Conservation (phyloP, 1,140 invertebrate species). For the Ephestia elutella region DNA sequence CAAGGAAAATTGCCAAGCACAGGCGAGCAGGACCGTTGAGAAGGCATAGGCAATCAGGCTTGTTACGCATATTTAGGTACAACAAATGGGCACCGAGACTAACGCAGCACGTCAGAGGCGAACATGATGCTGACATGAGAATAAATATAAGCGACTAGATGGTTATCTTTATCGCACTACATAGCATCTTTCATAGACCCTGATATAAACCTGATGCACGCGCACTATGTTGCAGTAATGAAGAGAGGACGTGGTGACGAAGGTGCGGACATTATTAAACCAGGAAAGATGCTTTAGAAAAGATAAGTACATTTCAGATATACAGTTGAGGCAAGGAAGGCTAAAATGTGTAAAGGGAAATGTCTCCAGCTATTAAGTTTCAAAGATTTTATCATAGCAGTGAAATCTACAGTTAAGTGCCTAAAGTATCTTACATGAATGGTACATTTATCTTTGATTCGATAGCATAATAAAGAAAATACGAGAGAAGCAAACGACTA, state of each 20-base stretch:
- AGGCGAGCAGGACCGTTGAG: conserved; percentile 6
- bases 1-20: background rate
- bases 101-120: conserved; percentile 25
- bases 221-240: background rate
- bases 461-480: no score
- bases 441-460: no score
- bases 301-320: background rate
- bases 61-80: conserved; percentile 19
- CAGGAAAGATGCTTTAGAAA: background rate
- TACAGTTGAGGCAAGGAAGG: background rate
- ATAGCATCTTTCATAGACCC: background rate
- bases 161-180: conserved; percentile 2
- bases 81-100: conserved; percentile 30
- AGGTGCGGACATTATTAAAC: conserved; percentile 3
- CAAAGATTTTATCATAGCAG: no score
- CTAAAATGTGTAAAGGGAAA: background rate
- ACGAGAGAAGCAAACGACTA: no score
- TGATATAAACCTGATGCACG: background rate
- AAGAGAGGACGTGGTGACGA: background rate
- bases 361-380: no score
- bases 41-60: conserved; percentile 20
- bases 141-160: background rate
- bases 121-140: background rate
- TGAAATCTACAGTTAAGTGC: no score
- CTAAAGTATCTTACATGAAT: no score